Base-by-base conservation (phyloP, 2,888 invertebrate species). In the Scaptomyza cyrtandrae region DNA sequence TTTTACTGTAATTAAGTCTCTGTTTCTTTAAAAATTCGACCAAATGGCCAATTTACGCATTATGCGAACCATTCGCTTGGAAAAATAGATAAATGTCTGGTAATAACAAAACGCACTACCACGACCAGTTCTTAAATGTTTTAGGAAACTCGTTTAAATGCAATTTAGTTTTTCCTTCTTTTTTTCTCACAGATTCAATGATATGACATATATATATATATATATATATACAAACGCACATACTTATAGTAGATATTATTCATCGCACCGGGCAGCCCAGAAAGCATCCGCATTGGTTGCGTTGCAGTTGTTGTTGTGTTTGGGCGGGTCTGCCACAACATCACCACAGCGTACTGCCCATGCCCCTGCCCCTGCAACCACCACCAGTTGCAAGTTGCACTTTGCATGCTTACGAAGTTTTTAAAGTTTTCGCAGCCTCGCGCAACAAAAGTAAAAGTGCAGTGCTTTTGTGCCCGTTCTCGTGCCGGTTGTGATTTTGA, bases 371-470 rank as follows among this genome's bases (percentile, higher is more conserved):
- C 6, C 49, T 6, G 6, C 19, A 5, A 50, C 46, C 31, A n/a
- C 37, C 24, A 24, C 4, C 1, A 56, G 13, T 27, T 52, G 53
- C 59, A 55, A 57, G 43, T 11, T 72, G 68, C 73, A 77, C 63
- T 75, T 72, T 75, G 75, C 75, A 75, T 75, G 75, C 75, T 71
- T 72, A 71, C 74, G 62, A 76, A 75, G 71, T 57, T 41, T 41
- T 39, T 7, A 14, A 39, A 39, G 37, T 39, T 39, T 41, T 48
- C 46, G 58, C 54, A 80, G 59, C 76, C 72, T 60, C 60, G 41
- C 3, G 48, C 68, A 84, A 72, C 74, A 81, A 86, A 86, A 86
- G 86, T 86, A 86, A 86, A 86, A 88, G 85, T 87, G 74, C 72
- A 69, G 35, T 41, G 41, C 10, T 52, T 35, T 66, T 33, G 33